Conservation (phyloP, 2,113 vertebrate genomes). For the Xiphophorus couchianus region DNA sequence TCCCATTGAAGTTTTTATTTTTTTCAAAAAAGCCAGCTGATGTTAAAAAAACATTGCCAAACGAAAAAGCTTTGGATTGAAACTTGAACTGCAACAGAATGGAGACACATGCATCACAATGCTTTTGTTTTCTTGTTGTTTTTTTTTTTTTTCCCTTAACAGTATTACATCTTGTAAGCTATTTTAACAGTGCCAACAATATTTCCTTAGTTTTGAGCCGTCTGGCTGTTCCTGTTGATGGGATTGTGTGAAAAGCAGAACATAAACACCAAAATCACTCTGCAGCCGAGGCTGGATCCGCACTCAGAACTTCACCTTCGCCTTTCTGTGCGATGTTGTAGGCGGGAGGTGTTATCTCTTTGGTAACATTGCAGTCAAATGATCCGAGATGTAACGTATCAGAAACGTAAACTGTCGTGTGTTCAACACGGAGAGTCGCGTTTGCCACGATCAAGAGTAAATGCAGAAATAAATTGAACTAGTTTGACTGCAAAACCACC, state of each 20-base stretch:
- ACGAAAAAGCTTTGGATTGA: constrained; percentile 78
- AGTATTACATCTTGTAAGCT: constrained; percentile 20
- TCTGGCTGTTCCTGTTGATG: constrained; percentile 30
- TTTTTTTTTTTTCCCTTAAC: constrained; percentile 3
- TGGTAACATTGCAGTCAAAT: constrained; percentile 21
- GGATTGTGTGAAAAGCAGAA: constrained; percentile 18
- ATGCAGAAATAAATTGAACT: not conserved
- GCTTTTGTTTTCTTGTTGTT: constrained; percentile 15
- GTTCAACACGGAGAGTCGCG: not conserved
- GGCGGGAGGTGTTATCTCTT: constrained; percentile 4
- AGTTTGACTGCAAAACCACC: not conserved
- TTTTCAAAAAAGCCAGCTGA: constrained; percentile 61
- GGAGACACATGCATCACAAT: constrained; percentile 41
- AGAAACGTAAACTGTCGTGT: not conserved
- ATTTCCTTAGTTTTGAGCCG: constrained; percentile 20
- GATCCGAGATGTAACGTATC: constrained; percentile 5
- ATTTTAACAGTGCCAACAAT: constrained; percentile 49
- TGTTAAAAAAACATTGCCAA: constrained; percentile 76
- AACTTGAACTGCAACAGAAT: constrained; percentile 78
- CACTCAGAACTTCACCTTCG: constrained; percentile 30
- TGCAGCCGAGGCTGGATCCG: constrained; percentile 20
- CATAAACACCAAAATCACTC: constrained; percentile 54
- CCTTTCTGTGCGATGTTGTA: constrained; percentile 6
- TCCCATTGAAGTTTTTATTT: constrained; percentile 20
- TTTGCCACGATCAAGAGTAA: not conserved